A percentile compares a stretch with the other conserved stretches of the same genome.
These are phyloP conservation scores for Bambusicola thoracicus DNA, from an alignment of 2,113 vertebrate genomes.

Conservation along the genomic window DNA sequence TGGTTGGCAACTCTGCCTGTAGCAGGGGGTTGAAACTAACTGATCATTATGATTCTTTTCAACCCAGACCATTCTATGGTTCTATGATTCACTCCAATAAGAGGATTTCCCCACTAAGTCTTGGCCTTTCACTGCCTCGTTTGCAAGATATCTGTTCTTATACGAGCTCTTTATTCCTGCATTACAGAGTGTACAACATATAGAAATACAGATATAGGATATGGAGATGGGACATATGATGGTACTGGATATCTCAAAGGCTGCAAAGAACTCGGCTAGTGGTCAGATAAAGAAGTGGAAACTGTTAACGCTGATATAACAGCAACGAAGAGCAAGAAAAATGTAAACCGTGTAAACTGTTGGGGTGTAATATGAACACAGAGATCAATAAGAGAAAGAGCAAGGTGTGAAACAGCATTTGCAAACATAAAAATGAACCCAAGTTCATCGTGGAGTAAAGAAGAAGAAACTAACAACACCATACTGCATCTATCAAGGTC, in stretches of 20 bases:
- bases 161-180: not conserved
- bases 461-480: not conserved
- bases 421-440: not conserved
- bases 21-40: no score
- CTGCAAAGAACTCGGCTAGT: not conserved
- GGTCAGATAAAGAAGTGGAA: not conserved
- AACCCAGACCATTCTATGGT: no score
- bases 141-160: not conserved
- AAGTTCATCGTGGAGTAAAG: not conserved
- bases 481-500: not conserved
- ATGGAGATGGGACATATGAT: not conserved
- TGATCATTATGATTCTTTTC: no score
- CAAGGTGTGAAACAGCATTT: not conserved
- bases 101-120: not conserved
- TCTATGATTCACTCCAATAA: not conserved
- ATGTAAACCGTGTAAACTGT: not conserved
- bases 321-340: not conserved
- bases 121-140: not conserved
- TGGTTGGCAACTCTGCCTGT: no score
- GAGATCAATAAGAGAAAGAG: not conserved
- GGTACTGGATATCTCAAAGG: not conserved
- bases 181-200: not conserved
- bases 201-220: not conserved
- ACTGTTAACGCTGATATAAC: not conserved
- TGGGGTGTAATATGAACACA: not conserved